phyloP scores from a whole-genome alignment of 2,113 vertebrate species.

The Galemys pyrenaicus region DNA sequence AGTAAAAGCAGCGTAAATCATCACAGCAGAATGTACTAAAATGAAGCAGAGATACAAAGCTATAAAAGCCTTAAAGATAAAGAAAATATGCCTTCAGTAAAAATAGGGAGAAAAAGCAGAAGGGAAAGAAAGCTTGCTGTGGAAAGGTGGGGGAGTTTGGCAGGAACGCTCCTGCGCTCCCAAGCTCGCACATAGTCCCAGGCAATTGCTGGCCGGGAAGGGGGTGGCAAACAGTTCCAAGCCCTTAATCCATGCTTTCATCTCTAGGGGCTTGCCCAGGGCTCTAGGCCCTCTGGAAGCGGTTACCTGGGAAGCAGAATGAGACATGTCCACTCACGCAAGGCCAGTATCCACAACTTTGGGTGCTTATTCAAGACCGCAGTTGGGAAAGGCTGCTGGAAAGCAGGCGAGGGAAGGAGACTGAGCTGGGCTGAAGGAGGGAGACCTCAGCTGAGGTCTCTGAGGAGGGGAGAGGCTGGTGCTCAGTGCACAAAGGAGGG shows the following conservation, averaged over 20 bases:
- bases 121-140: background rate
- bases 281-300: background rate
- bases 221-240: background rate
- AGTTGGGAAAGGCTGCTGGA: background rate
- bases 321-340: background rate
- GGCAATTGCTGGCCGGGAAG: background rate
- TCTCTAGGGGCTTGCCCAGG: background rate
- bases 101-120: slow-evolving; percentile 45
- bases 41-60: slow-evolving; percentile 19
- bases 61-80: slow-evolving; percentile 68
- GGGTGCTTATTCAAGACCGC: background rate
- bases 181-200: fast-evolving
- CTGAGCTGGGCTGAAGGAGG: background rate
- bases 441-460: background rate
- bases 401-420: background rate
- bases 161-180: fast-evolving
- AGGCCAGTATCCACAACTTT: background rate
- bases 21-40: slow-evolving; percentile 64
- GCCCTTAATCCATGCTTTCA: background rate
- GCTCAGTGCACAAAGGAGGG: background rate
- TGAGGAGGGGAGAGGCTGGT: background rate
- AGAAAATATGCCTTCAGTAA: slow-evolving; percentile 65
- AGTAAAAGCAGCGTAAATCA: slow-evolving; percentile 73
- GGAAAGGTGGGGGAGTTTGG: background rate
- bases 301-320: background rate